Conservation (phyloP, 2,113 vertebrate genomes). For the Megaptera novaeangliae region DNA sequence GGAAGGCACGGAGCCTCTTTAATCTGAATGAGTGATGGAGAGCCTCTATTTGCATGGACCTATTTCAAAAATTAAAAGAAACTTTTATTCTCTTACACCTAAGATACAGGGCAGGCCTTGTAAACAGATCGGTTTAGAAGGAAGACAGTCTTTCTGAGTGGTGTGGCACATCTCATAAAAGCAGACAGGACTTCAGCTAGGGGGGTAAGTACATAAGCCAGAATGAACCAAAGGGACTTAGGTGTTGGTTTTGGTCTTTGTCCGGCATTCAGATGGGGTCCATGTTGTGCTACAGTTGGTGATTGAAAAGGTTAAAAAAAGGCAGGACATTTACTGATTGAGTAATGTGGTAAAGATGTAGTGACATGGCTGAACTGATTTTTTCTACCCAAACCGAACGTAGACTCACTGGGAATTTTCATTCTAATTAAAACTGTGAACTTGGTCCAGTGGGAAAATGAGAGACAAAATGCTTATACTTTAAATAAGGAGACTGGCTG, state of each 20-base stretch:
- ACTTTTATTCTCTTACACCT: not conserved
- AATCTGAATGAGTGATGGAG: rapidly evolving
- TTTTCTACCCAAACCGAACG: not conserved
- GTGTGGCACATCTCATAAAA: not conserved
- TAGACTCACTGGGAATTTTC: not conserved
- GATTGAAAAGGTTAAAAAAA: not conserved
- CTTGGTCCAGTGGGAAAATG: not conserved
- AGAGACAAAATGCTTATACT: not conserved
- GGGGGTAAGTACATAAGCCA: not conserved
- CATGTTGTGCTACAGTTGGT: rapidly evolving
- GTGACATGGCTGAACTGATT: too few species aligned
- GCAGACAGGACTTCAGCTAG: slow-evolving; percentile 14
- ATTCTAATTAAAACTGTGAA: slow-evolving; percentile 1
- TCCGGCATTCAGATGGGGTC: not conserved
- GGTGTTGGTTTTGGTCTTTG: not conserved
- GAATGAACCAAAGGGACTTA: not conserved
- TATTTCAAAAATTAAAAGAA: not conserved
- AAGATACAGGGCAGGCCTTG: not conserved
- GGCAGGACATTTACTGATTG: not conserved
- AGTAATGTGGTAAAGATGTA: not conserved
- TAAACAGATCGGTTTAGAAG: not conserved
- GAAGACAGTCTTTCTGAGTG: not conserved
- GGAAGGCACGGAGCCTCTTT: not conserved
- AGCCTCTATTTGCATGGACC: not conserved
- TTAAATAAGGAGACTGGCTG: slow-evolving; percentile 22